Evolutionary conservation across 2,797 vertebrate species (phyloP).

Genomic region (Heliangelus exortis): DNA sequence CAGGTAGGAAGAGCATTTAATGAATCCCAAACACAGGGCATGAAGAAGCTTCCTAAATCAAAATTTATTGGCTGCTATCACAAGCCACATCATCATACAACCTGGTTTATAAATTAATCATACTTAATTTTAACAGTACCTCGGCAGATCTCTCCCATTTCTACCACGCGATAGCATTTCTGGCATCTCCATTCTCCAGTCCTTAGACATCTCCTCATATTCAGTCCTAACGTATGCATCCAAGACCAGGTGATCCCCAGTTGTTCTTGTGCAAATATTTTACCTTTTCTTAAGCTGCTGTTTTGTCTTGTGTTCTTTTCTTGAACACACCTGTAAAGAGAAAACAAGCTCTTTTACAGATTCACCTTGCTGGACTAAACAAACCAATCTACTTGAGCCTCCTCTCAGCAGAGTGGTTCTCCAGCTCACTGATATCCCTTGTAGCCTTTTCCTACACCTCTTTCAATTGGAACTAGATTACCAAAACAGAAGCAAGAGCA

Average conservation of each 20-base stretch:
- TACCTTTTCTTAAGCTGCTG: neutral
- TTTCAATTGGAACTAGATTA: neutral
- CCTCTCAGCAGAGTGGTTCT: neutral
- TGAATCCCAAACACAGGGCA: neutral
- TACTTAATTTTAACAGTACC: slow-evolving; percentile 6
- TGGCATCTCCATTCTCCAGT: neutral
- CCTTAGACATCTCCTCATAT: neutral
- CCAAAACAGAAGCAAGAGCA: neutral
- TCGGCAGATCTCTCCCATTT: neutral
- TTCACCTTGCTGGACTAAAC: neutral
- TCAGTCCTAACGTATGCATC: neutral
- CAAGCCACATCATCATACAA: slow-evolving; percentile 31
- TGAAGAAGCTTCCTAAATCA: slow-evolving; percentile 37
- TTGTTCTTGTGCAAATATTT: neutral
- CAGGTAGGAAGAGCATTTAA: neutral
- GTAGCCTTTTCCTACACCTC: neutral
- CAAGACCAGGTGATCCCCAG: neutral
- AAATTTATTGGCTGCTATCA: slow-evolving; percentile 51
- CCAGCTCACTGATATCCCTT: neutral
- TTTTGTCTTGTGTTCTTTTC: neutral
- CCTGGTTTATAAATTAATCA: slow-evolving; percentile 51
- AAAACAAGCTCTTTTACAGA: neutral
- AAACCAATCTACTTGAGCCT: neutral
- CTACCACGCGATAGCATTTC: neutral
- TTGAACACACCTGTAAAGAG: neutral